Evolutionary conservation across 2,797 vertebrate species (phyloP), one percentile per base, ranked within the genome.

Genomic region (Acipenser ruthenus): DNA sequence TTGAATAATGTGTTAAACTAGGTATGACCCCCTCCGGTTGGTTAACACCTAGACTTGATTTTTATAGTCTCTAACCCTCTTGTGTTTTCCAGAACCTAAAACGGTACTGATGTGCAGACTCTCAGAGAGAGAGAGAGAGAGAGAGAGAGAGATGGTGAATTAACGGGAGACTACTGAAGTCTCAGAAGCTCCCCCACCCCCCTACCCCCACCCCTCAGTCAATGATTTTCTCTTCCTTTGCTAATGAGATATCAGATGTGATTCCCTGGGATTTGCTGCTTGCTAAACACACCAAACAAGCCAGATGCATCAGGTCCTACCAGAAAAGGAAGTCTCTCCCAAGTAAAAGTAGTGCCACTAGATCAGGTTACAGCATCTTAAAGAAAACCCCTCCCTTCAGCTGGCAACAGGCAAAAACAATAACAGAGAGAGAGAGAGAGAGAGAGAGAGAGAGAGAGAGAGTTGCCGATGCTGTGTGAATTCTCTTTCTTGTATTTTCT

Each of bases 101-200:
- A 5, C 60, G 82, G 81, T 73, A 86, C 72, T 89, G 85, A 77
- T 83, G 82, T 85, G 85, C 64, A 72, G 70, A 72, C 76, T 74
- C 75, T 74, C 71, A 63, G 67, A 66, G 55, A 68, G 56, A 71
- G 7, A 65, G 62, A 48, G 15, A 37, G 13, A 66, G 9, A 63
- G 15, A 49, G 49, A 13, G 9, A 52, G 64, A 49, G 59, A 53
- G 47, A 62, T 65, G 62, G 51, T 65, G 60, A 70, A 59, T 55
- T 10, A 66, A 69, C 49, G 59, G 70, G 52, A 61, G 53, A 56
- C 51, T 37, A 66, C 61, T 55, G 66, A 63, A 61, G 60, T 69
- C 68, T 73, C 67, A 62, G 71, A 78, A 65, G 67, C 53, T 63
- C 67, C 75, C 47, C 53, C 37, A 37, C 37, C 37, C 37, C 37